Conservation (phyloP, 2,113 vertebrate genomes). For the Megalops atlanticus region DNA sequence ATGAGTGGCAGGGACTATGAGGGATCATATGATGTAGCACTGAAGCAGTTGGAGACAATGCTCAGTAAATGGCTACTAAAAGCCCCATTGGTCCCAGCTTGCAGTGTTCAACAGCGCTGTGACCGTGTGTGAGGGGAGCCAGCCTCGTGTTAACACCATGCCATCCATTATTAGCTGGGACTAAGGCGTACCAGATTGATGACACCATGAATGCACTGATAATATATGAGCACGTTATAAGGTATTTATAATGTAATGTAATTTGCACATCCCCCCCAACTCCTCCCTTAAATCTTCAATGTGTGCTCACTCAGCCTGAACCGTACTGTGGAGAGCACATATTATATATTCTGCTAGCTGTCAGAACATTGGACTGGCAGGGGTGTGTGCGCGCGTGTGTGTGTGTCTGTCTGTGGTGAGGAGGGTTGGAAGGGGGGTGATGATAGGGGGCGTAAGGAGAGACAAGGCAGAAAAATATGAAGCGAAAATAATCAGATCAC, state of each 20-base stretch:
- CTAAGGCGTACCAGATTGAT: neutral
- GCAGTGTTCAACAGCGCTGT: neutral
- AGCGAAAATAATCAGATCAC: neutral
- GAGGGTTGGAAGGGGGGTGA: too few species aligned
- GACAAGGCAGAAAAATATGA: neutral
- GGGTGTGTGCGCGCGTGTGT: neutral
- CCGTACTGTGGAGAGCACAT: neutral
- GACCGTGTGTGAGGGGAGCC: neutral
- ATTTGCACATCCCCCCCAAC: neutral
- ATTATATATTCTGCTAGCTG: neutral
- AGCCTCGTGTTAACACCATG: neutral
- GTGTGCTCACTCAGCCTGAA: slow-evolving; percentile 2
- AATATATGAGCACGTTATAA: neutral
- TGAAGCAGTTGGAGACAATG: too few species aligned
- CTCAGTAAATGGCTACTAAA: neutral
- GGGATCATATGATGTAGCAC: too few species aligned
- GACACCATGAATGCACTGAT: neutral
- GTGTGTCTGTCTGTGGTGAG: too few species aligned
- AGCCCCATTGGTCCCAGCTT: neutral
- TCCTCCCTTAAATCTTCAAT: neutral
- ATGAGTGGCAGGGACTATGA: too few species aligned
- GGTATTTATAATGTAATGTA: slow-evolving; percentile 16
- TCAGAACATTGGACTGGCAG: neutral
- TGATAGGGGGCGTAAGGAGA: too few species aligned
- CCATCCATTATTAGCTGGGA: slow-evolving; percentile 1